These are phyloP conservation scores for Drosophila neocordata DNA, from an alignment of 1,140 invertebrate species.

Conservation along the genomic window DNA sequence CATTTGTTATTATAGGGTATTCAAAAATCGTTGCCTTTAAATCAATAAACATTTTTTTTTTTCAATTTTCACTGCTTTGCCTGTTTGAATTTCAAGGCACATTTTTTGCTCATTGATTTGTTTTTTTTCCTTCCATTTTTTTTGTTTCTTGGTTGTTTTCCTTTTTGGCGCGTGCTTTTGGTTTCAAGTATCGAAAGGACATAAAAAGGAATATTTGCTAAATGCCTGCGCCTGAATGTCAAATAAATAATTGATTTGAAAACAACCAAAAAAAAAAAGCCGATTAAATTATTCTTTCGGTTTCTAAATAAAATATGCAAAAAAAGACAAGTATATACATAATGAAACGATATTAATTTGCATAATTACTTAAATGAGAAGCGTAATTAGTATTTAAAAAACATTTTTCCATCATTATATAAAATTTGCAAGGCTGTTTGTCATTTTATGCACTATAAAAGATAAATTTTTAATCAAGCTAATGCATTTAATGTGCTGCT, in stretches of 20 bases:
- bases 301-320: constrained; percentile 26
- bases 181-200: constrained; percentile 13
- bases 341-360: constrained; percentile 35
- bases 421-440: constrained; percentile 1
- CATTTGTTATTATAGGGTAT: not conserved
- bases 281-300: constrained; percentile 28
- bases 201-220: constrained; percentile 11
- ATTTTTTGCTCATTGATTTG: constrained; percentile 28
- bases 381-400: constrained; percentile 33
- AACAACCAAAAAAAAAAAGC: constrained; percentile 17
- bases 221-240: not conserved
- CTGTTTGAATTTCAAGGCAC: constrained; percentile 20
- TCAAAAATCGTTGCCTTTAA: not conserved
- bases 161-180: constrained; percentile 27
- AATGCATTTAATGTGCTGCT: constrained; percentile 24
- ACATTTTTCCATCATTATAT: constrained; percentile 6
- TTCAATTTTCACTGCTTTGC: constrained; percentile 6
- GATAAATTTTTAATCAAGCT: constrained; percentile 51
- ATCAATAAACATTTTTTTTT: not conserved
- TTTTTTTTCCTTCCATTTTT: constrained; percentile 12
- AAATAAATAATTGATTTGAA: constrained; percentile 46
- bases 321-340: constrained; percentile 5
- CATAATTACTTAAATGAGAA: constrained; percentile 48
- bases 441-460: constrained; percentile 19
- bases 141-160: constrained; percentile 17